Conservation (phyloP, 2,888 invertebrate species). For the Hecatera dysodea region DNA sequence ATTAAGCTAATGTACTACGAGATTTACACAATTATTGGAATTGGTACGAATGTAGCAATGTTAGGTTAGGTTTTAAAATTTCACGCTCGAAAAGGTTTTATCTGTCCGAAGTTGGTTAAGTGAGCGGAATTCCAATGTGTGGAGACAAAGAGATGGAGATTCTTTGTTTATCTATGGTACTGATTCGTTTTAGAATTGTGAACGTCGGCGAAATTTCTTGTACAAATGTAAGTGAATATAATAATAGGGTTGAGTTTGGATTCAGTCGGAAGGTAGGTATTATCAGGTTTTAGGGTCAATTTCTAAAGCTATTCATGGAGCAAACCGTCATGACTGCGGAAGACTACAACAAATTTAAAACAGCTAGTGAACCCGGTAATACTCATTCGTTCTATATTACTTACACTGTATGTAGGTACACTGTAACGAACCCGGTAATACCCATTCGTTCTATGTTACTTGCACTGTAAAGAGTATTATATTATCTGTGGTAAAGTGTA, state of each 20-base stretch:
- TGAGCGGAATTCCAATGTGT: constrained; percentile 23
- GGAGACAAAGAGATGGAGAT: constrained; percentile 19
- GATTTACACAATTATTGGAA: constrained; percentile 45
- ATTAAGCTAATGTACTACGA: constrained; percentile 52
- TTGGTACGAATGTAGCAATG: constrained; percentile 32
- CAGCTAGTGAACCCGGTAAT: neutral
- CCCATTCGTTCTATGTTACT: neutral
- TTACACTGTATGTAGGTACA: too few relatives aligned
- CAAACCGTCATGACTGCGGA: neutral
- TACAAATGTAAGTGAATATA: constrained; percentile 1
- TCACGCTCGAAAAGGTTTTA: constrained; percentile 30
- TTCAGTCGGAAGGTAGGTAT: neutral
- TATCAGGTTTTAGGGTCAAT: constrained; percentile 1
- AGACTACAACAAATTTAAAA: neutral
- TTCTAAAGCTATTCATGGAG: neutral
- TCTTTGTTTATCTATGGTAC: constrained; percentile 21
- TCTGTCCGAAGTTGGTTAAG: constrained; percentile 22
- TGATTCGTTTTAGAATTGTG: constrained; percentile 13
- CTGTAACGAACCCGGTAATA: neutral
- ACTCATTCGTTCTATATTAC: neutral
- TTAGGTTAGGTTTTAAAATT: constrained; percentile 29
- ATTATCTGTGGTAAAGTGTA: too few relatives aligned
- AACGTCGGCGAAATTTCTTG: constrained; percentile 2
- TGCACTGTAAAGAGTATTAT: too few relatives aligned
- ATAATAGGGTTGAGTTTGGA: neutral